Evolutionary conservation across 2,888 invertebrate genomes (phyloP), one percentile per base, ranked within the genome.

Genomic region (Dolichopus griseipennis): DNA sequence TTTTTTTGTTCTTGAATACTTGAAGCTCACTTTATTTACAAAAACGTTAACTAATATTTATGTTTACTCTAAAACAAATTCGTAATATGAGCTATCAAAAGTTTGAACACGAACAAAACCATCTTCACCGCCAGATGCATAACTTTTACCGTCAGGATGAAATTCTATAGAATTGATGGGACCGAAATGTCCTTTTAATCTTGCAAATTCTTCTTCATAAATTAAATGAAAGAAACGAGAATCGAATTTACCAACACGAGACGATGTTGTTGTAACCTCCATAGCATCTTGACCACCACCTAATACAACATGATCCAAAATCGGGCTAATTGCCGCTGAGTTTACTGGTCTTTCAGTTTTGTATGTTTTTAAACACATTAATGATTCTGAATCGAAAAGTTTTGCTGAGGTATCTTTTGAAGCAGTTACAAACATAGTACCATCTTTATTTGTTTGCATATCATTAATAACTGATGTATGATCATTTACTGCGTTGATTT

Each of bases 271-370:
- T 64, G 97, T 97, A 69, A 98, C 98, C 77, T 96, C 96, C 94
- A 97, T 97, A 69, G 99, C 99, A 81, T 99, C 99, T 84, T 99
- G 99, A 75, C 99, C 99, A 81, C 99, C 99, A 70, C 99, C 99
- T 64, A 99, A 84, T 2, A 97, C 93, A 8, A 98, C 98, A 83
- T 99, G 98, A 81, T 98, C 97, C 68, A 89, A 83, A 73, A 93
- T 91, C 0, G 99, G 98, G 72, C 97, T 97, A 71, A 99, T 91
- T 1, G 97, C 92, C 0, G 98, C 99, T 0, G 98, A 98, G 81
- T 99, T 99, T 0, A 99, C 95, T 0, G 97, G 98, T 72, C 98
- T 86, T 78, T 98, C 98, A 0, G 98, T 98, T 83, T 95, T 96
- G 83, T 96, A 99, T 8, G 93, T 93, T 80, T 99, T 99, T 71